Evolutionary conservation across 2,888 invertebrate species (phyloP).

Genomic region (Spodoptera littoralis): DNA sequence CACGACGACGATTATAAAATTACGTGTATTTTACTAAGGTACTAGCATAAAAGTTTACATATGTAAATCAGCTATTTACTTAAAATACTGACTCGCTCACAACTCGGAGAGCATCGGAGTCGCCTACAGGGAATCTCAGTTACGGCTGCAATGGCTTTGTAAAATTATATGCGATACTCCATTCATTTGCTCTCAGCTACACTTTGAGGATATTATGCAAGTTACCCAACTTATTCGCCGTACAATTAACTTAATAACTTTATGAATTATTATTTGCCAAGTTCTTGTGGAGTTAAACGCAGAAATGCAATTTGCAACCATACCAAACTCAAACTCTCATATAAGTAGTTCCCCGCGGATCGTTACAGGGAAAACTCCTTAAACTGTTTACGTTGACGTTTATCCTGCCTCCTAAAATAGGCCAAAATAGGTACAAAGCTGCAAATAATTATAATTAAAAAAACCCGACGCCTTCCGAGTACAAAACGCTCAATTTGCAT

Average conservation of each 20-base stretch:
- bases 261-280: conserved; percentile 41
- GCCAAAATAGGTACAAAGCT: conserved; percentile 6
- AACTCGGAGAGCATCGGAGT: conserved; percentile 2
- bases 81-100: conserved; percentile 3
- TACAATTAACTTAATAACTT: conserved; percentile 48
- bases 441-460: conserved; percentile 44
- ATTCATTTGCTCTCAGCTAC: conserved; percentile 38
- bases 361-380: conserved; percentile 6
- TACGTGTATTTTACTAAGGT: no score
- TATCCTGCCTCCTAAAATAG: conserved; percentile 14
- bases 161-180: conserved; percentile 55
- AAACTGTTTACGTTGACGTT: conserved; percentile 6
- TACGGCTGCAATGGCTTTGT: conserved; percentile 48
- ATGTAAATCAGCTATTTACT: not conserved
- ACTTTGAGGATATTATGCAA: conserved; percentile 44
- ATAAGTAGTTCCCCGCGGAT: conserved; percentile 12
- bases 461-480: conserved; percentile 6
- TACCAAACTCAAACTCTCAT: conserved; percentile 15
- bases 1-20: no score
- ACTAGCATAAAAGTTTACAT: not conserved
- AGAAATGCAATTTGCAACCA: conserved; percentile 32
- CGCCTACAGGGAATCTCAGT: conserved; percentile 48
- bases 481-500: conserved; percentile 47
- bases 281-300: conserved; percentile 12
- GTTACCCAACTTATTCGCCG: conserved; percentile 37